A percentile compares a stretch with the other conserved stretches of the same genome.
Conservation (phyloP, 1,140 invertebrate species). For the Nasonia vitripennis region DNA sequence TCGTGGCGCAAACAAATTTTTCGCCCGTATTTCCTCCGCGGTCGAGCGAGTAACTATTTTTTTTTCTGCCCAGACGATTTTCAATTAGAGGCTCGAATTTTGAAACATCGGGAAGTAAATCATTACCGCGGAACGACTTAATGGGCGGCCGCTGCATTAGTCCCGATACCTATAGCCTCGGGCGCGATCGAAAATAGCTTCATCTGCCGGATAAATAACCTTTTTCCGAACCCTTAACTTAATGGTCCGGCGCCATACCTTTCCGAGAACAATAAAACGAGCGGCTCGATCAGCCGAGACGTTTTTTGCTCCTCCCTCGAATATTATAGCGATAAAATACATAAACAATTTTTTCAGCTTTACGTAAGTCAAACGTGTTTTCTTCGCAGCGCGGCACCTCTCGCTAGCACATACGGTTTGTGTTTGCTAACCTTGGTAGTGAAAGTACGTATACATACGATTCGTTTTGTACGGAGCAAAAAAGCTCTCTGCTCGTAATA, state of each 20-base stretch:
- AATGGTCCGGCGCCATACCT: slow-evolving; percentile 34
- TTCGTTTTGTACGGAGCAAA: background rate
- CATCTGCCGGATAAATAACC: slow-evolving; percentile 57
- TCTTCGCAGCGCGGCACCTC: background rate
- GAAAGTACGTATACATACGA: background rate
- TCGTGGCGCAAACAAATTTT: background rate
- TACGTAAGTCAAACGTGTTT: background rate
- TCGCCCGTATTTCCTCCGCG: background rate
- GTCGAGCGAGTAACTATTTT: no score
- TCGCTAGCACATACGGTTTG: background rate
- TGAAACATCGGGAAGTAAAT: background rate
- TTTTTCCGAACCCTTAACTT: slow-evolving; percentile 31
- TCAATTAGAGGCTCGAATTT: background rate
- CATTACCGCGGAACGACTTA: background rate
- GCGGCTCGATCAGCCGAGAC: background rate
- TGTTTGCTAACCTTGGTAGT: background rate
- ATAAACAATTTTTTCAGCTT: background rate
- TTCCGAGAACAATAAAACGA: slow-evolving; percentile 24
- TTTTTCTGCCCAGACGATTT: background rate
- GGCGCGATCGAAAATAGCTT: slow-evolving; percentile 52
- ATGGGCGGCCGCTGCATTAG: background rate
- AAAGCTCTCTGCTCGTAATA: background rate
- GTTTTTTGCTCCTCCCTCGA: background rate
- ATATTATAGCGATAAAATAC: background rate
- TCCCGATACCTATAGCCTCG: background rate